Conservation (phyloP, 1,140 invertebrate species). For the Melipona quadrifasciata region DNA sequence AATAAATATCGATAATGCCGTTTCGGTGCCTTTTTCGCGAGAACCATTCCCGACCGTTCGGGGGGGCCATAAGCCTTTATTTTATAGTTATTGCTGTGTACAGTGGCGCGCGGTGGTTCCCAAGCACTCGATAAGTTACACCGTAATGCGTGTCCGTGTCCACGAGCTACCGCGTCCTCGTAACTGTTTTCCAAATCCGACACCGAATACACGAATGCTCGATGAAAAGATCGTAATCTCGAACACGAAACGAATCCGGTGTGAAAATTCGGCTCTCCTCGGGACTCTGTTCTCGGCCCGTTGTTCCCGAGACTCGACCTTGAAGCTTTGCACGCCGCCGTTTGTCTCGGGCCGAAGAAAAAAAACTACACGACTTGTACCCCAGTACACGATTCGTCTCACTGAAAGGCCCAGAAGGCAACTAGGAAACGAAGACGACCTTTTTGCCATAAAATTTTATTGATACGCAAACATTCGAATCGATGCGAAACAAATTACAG, state of each 20-base stretch:
- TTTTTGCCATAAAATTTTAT: no score
- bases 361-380: no score
- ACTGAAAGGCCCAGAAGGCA: no score
- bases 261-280: no score
- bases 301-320: no score
- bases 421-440: no score
- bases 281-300: no score
- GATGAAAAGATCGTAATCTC: neutral
- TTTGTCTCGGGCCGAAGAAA: no score
- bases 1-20: slow-evolving; percentile 70
- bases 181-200: neutral
- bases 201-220: neutral
- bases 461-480: no score
- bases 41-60: slow-evolving; percentile 54
- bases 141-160: slow-evolving; percentile 59
- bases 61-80: slow-evolving; percentile 59
- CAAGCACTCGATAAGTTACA: slow-evolving; percentile 66
- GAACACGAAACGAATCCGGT: neutral
- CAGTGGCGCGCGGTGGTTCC: slow-evolving; percentile 13
- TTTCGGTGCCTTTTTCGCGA: slow-evolving; percentile 66
- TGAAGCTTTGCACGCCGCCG: no score
- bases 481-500: no score
- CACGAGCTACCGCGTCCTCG: slow-evolving; percentile 39
- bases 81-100: slow-evolving; percentile 70
- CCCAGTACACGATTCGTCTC: no score